These are phyloP conservation scores for Pseudochaenichthys georgianus DNA, from an alignment of 2,797 vertebrate species.

Conservation along the genomic window DNA sequence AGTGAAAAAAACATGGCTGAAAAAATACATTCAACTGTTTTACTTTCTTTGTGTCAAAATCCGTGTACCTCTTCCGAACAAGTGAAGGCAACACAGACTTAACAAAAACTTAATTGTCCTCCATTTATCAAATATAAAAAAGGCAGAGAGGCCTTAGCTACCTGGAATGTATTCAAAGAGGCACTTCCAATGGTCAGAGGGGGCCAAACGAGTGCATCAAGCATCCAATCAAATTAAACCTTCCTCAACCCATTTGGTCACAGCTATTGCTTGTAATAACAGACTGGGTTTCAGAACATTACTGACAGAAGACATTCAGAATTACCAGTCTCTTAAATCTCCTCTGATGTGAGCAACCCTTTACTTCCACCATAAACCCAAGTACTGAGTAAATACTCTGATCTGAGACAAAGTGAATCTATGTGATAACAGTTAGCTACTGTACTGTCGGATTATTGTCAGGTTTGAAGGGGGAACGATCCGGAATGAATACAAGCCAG, in stretches of 20 bases:
- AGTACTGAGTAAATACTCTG: constrained; percentile 37
- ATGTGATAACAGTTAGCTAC: constrained; percentile 69
- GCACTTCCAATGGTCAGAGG: constrained; percentile 88
- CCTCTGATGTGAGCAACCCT: constrained; percentile 37
- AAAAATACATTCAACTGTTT: constrained; percentile 97
- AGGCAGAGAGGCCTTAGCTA: constrained; percentile 85
- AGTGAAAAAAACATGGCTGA: constrained; percentile 90
- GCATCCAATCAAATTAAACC: constrained; percentile 72
- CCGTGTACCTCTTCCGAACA: constrained; percentile 84
- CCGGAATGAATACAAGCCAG: constrained; percentile 85
- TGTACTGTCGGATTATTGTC: constrained; percentile 62
- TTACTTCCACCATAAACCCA: constrained; percentile 50
- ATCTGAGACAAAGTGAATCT: constrained; percentile 30
- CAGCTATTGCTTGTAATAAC: constrained; percentile 81
- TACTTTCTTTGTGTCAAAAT: constrained; percentile 94
- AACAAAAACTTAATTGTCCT: constrained; percentile 59
- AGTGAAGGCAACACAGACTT: constrained; percentile 88
- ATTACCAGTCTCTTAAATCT: constrained; percentile 36
- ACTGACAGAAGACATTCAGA: constrained; percentile 36
- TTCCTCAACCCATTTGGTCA: constrained; percentile 84
- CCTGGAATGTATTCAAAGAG: constrained; percentile 96
- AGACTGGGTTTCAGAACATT: constrained; percentile 58
- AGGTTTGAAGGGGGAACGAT: constrained; percentile 22
- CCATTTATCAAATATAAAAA: constrained; percentile 84
- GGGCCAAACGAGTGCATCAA: constrained; percentile 79